Base-by-base conservation (phyloP, 2,888 invertebrate species). In the Dusona sp. region DNA sequence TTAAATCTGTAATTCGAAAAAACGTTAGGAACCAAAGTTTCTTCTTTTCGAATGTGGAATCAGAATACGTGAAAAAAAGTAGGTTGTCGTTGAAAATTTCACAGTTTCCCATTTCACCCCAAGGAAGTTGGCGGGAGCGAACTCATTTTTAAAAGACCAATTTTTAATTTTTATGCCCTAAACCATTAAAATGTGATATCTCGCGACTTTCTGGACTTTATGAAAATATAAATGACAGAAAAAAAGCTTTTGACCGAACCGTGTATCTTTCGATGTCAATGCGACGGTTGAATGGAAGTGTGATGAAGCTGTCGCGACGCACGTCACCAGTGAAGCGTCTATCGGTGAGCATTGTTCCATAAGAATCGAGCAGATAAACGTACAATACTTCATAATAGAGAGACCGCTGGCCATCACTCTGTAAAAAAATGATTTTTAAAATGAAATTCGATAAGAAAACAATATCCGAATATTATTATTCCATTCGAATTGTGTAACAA, bases 271-370 rank as follows among this genome's bases (percentile, higher is more conserved):
- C 97, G 90, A 98, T 97, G 90, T 96, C 97, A 83, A 97, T 96
- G 11, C 97, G 97, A 8, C 97, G 94, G 94, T 98, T 97, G 94
- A 98, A 98, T 89, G 96, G 96, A 90, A 98, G 97, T 94, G 98
- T 97, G 82, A 97, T 95, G 90, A 97, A 95, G 42, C 96, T 96
- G 29, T 96, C 95, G 93, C 96, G 97, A 22, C 96, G 95, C 87
- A 97, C 97, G 88, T 97, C 95, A 88, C 96, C 97, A 75, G 97
- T 97, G 92, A 97, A 97, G 94, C 98, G 97, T 0, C 97, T 97
- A 94, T 97, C 97, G 0, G 98, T 97, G 90, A 98, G 95, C 4
- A 97, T 95, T 73, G 97, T 97, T 7, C 97, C 97, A 94, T 97
- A 97, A 36, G 96, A 96, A 94, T 98, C 97, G 90, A 97, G 95